Base-by-base conservation (phyloP, 2,888 invertebrate species). In the Metacarcinus magister region DNA sequence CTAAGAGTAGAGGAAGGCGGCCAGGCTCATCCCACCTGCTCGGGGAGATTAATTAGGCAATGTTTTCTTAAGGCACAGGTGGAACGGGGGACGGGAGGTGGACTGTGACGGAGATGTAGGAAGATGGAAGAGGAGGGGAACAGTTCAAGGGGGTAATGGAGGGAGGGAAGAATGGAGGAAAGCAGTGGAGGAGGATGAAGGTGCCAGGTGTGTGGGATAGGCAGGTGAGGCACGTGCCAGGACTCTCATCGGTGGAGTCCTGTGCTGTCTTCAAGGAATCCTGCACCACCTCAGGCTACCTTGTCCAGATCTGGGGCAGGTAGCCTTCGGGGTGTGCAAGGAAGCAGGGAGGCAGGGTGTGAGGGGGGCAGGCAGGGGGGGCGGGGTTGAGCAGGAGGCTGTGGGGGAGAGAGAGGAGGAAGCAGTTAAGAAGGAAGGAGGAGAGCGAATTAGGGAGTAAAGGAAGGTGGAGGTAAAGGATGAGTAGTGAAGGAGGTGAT, bases 241-340 rank as follows among this genome's bases (percentile, higher is more conserved):
- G 82, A 82, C 28, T 82, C 94, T 94, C 94, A 75, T 94, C 94
- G 82, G 75, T 43, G 82, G 94, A 82, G 82, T 82, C 94, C 94
- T 75, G 75, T 82, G 82, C 94, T 82, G 82, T 94, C 94, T 94
- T 94, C 28, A 94, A 94, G 94, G 94, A 94, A 94, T 94, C 94
- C 94, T 75, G 94, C 82, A 94, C 94, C 94, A 75, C 94, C 94
- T 94, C 44, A 82, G 94, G 94, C 94, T 28, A 82, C 43, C 94
- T 82, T 43, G 46, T 82, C 94, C 82, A 94, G 94, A 94, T 94
- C 94, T 94, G 94, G 94, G 94, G 94, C 94, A 94, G 94, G 94
- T 44, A 94, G 92, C 92, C 92, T 92, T 54, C 92, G 48, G 48
- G 92, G 92, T 44, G 92, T 92, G 92, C 92, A 92, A 39, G 94